Percentiles rank a stretch among this genome's conserved stretches.
phyloP scores from a whole-genome alignment of 2,888 invertebrate species.

The Drosophila mayaguana region DNA sequence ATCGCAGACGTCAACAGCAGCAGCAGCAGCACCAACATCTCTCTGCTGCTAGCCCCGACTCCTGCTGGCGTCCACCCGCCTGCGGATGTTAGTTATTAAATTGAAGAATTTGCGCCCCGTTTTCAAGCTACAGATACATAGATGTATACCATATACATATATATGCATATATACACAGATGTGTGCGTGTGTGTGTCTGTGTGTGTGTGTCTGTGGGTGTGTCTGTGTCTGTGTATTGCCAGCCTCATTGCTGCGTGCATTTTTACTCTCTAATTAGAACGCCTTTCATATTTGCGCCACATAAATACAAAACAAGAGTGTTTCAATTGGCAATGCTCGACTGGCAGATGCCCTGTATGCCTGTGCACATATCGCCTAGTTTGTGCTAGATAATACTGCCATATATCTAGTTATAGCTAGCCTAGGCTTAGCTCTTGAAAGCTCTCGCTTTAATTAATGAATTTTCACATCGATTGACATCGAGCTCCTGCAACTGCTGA shows the following conservation, averaged over 20 bases:
- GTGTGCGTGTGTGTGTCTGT: not conserved
- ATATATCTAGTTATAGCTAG: too few species aligned
- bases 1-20: slow-evolving; percentile 14
- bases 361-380: too few species aligned
- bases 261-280: slow-evolving; percentile 80
- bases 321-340: not conserved
- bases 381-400: not conserved
- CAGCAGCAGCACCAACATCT: slow-evolving; percentile 3
- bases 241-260: slow-evolving; percentile 68
- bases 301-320: slow-evolving; percentile 28
- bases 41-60: not conserved
- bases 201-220: not conserved
- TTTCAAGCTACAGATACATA: slow-evolving; percentile 22
- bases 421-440: too few species aligned
- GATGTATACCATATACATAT: not conserved
- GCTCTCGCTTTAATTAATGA: too few species aligned
- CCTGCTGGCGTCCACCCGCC: slow-evolving; percentile 50
- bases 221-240: slow-evolving; percentile 32
- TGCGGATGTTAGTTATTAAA: slow-evolving; percentile 80
- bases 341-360: not conserved
- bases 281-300: slow-evolving; percentile 68
- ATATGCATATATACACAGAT: not conserved
- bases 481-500: not conserved
- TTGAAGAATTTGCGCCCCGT: slow-evolving; percentile 79
- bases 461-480: not conserved